A percentile compares a stretch with the other conserved stretches of the same genome.
These are phyloP conservation scores for Heteromormyrus szaboi DNA, from an alignment of 2,797 vertebrate species.

Conservation along the genomic window DNA sequence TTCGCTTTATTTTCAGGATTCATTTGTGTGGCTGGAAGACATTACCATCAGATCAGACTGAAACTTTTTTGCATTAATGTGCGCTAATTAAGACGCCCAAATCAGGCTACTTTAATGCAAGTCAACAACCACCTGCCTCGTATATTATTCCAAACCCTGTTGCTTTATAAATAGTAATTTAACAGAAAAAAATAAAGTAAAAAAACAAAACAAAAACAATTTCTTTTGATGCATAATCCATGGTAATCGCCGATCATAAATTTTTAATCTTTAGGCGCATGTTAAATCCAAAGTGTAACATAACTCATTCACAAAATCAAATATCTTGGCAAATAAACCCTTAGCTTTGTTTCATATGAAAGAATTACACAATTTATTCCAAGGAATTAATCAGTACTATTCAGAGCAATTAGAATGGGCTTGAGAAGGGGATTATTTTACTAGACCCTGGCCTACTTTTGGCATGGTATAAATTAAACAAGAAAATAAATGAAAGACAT, in stretches of 20 bases:
- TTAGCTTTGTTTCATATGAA: constrained; percentile 79
- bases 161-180: neutral
- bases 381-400: constrained; percentile 75
- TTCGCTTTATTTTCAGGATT: constrained; percentile 26
- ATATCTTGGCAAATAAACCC: constrained; percentile 75
- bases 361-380: constrained; percentile 77
- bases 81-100: constrained; percentile 67
- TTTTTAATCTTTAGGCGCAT: constrained; percentile 79
- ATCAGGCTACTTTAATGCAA: constrained; percentile 46
- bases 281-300: constrained; percentile 75
- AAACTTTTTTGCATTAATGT: constrained; percentile 63
- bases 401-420: constrained; percentile 70
- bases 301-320: constrained; percentile 74
- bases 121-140: constrained; percentile 17
- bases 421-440: constrained; percentile 67
- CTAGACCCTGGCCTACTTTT: constrained; percentile 66
- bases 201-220: constrained; percentile 64
- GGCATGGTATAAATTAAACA: constrained; percentile 55
- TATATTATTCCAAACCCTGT: neutral
- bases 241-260: constrained; percentile 70
- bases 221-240: constrained; percentile 74
- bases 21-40: constrained; percentile 60
- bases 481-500: neutral
- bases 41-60: constrained; percentile 64
- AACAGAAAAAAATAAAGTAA: neutral